Conservation (phyloP, 2,113 vertebrate species). For the Salminus brasiliensis region DNA sequence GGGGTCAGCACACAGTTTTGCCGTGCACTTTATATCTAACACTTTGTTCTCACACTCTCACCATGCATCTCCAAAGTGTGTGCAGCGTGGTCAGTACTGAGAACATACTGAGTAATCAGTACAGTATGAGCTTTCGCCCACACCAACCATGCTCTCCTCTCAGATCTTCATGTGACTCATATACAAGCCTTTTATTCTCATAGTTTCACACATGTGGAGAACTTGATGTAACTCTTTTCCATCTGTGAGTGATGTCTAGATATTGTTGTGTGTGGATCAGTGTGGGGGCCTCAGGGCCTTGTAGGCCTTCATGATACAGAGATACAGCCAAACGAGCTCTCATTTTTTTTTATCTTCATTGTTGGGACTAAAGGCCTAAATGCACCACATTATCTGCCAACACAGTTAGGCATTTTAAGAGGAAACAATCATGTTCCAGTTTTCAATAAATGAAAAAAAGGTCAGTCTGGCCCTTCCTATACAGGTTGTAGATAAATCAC, state of each 20-base stretch:
- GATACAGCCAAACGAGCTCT: too few relatives aligned
- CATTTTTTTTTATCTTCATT: too few relatives aligned
- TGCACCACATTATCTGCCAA: too few relatives aligned
- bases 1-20: background rate
- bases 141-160: background rate
- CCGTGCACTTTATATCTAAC: background rate
- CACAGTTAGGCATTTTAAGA: too few relatives aligned
- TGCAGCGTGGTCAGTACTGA: conserved; percentile 8
- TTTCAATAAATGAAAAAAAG: too few relatives aligned
- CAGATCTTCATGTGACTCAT: conserved; percentile 43
- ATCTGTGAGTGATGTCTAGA: conserved; percentile 24
- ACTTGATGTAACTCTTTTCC: conserved; percentile 17
- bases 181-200: conserved; percentile 35
- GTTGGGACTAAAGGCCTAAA: too few relatives aligned
- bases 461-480: too few relatives aligned
- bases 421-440: too few relatives aligned
- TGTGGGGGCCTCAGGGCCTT: too few relatives aligned
- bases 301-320: too few relatives aligned
- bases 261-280: conserved; percentile 1
- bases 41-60: background rate
- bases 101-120: conserved; percentile 26
- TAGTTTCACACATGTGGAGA: conserved; percentile 17
- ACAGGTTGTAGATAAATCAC: too few relatives aligned
- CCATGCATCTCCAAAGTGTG: background rate
- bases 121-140: conserved; percentile 5